Evolutionary conservation across 2,113 vertebrate species (phyloP).

Genomic region (Nettapus auritus): DNA sequence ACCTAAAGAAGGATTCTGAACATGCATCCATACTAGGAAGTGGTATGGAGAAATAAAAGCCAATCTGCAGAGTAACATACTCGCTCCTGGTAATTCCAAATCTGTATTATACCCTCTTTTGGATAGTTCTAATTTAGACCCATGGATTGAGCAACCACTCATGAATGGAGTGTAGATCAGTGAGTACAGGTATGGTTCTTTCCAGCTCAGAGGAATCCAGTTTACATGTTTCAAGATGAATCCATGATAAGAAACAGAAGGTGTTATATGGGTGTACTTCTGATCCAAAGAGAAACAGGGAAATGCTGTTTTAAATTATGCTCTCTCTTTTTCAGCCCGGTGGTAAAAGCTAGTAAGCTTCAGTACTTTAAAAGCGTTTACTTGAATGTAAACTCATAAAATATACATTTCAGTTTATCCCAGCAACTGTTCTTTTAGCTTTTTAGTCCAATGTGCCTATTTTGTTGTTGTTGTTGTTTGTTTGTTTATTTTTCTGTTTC

Average conservation of each 20-base stretch:
- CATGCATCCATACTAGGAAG: not conserved
- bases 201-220: not conserved
- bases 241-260: fast-evolving
- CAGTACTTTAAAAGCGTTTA: not conserved
- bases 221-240: not conserved
- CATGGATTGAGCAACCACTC: not conserved
- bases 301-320: not conserved
- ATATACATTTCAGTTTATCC: not conserved
- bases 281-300: not conserved
- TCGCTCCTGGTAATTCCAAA: not conserved
- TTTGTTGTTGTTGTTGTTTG: not conserved
- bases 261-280: not conserved
- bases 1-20: not conserved
- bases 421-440: not conserved
- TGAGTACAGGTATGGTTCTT: not conserved
- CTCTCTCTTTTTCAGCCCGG: not conserved
- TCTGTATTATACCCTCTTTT: not conserved
- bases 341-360: not conserved
- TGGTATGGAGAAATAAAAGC: not conserved
- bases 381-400: not conserved
- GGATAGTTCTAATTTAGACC: not conserved
- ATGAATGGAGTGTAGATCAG: not conserved
- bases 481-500: not conserved
- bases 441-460: not conserved
- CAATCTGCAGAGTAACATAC: not conserved